A percentile compares a stretch with the other conserved stretches of the same genome.
Conservation (phyloP, 2,888 invertebrate genomes). For the Meganola albula region DNA sequence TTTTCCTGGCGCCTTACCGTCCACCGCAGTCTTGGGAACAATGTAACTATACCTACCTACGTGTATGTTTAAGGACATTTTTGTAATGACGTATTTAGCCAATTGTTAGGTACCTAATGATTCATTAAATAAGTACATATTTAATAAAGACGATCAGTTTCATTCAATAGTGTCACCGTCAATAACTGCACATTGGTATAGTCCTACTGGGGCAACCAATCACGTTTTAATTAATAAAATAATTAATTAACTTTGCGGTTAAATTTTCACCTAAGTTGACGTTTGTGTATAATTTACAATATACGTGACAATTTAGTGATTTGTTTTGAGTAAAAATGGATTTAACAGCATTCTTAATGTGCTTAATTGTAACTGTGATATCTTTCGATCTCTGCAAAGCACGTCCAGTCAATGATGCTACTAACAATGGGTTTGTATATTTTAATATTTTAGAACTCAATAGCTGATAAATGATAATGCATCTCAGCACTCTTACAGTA, state of each 20-base stretch:
- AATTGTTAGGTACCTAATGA: constrained; percentile 2
- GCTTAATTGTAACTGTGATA: constrained; percentile 32
- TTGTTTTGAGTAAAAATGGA: constrained; percentile 26
- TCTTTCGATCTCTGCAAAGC: constrained; percentile 26
- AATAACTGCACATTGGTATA: constrained; percentile 35
- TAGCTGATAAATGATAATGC: too few relatives aligned
- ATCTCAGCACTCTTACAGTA: too few relatives aligned
- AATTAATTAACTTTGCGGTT: constrained; percentile 23
- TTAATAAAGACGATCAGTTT: constrained; percentile 23
- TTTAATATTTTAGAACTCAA: too few relatives aligned
- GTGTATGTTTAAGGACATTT: background rate
- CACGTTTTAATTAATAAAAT: constrained; percentile 21
- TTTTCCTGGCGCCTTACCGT: too few relatives aligned
- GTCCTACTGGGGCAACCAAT: constrained; percentile 36
- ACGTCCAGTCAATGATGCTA: constrained; percentile 24
- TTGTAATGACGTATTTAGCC: background rate
- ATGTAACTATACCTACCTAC: too few relatives aligned
- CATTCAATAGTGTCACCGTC: constrained; percentile 25
- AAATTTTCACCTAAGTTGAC: constrained; percentile 23
- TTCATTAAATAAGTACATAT: constrained; percentile 7
- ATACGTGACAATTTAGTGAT: constrained; percentile 21
- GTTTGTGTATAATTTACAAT: constrained; percentile 22
- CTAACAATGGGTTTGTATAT: constrained; percentile 19
- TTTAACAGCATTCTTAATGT: constrained; percentile 24
- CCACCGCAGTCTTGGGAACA: too few relatives aligned